Base-by-base conservation (phyloP, 2,888 invertebrate genomes). In the Lypha dubia region DNA sequence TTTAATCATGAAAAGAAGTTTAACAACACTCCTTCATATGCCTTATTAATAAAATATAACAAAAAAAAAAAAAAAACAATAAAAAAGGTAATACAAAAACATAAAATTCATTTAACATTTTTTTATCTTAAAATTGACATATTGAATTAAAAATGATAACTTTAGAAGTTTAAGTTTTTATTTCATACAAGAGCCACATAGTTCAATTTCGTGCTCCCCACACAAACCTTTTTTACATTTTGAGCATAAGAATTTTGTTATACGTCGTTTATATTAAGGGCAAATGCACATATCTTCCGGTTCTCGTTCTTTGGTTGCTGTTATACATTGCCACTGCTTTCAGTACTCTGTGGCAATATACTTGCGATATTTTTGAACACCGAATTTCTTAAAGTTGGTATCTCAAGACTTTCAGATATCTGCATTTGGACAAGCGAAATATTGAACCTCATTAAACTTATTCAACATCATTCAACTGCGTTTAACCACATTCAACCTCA, bases 191-290 rank as follows among this genome's bases (percentile, higher is more conserved):
- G 56, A 82, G 32, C 5, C 32, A 7, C 32, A 32, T 3, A 32
- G 32, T 32, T 32, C 7, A 6, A 32, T 32, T 32, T 53, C 24
- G 53, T 53, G 24, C 53, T 51, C 46, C 5, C 32, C 32, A 84
- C 63, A 76, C 49, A 82, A 35, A n/a, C n/a, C 71, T 73, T 60
- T 58, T n/a, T 68, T 75, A 32, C 62, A 83, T 70, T n/a, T 85
- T 74, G 68, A 41, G 60, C 68, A 81, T 28, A 51, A 20, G 74
- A 58, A 70, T 20, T 77, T 68, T 63, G 79, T n/a, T n/a, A n/a
- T n/a, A n/a, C n/a, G n/a, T n/a, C n/a, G n/a, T n/a, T n/a, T n/a
- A n/a, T n/a, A n/a, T n/a, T n/a, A n/a, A n/a, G n/a, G n/a, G n/a
- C n/a, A n/a, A n/a, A n/a, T n/a, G n/a, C n/a, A n/a, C n/a, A 73